Percentiles rank a stretch among this genome's conserved stretches.
Conservation (phyloP, 2,113 vertebrate species). For the Glaucidium brasilianum region DNA sequence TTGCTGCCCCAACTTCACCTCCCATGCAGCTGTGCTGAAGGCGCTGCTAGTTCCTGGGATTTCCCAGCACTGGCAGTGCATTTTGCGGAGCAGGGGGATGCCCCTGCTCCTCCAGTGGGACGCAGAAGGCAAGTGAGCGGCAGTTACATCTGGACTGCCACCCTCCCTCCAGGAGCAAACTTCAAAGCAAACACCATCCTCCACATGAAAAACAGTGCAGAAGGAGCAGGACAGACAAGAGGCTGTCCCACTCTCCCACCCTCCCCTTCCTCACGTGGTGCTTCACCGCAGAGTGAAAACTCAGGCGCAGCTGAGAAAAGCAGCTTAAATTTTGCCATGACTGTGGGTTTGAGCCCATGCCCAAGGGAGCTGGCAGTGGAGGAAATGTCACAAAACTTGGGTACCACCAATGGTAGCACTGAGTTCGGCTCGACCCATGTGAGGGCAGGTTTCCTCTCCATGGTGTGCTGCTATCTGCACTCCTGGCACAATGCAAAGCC, state of each 20-base stretch:
- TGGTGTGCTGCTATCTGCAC: rapidly evolving
- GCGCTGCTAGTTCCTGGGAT: rapidly evolving
- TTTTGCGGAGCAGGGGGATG: not conserved
- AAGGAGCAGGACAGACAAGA: rapidly evolving
- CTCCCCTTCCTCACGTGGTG: not conserved
- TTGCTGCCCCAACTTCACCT: not conserved
- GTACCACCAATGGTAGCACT: rapidly evolving
- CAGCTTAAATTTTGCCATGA: not conserved
- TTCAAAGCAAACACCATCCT: rapidly evolving
- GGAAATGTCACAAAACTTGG: not conserved
- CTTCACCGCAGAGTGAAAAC: not conserved
- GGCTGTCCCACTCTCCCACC: rapidly evolving
- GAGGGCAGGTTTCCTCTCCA: not conserved
- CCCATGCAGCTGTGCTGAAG: not conserved
- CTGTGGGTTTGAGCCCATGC: rapidly evolving
- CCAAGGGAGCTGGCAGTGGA: not conserved
- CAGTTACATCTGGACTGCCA: rapidly evolving
- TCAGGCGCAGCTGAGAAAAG: not conserved
- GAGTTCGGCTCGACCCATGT: rapidly evolving
- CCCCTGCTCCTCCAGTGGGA: not conserved
- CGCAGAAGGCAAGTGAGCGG: not conserved
- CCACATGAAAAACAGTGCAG: rapidly evolving
- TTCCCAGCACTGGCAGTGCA: not conserved
- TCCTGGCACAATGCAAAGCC: not conserved
- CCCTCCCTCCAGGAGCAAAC: not conserved